These are phyloP conservation scores for Araneus ventricosus DNA, from an alignment of 1,140 invertebrate species.

Conservation along the genomic window DNA sequence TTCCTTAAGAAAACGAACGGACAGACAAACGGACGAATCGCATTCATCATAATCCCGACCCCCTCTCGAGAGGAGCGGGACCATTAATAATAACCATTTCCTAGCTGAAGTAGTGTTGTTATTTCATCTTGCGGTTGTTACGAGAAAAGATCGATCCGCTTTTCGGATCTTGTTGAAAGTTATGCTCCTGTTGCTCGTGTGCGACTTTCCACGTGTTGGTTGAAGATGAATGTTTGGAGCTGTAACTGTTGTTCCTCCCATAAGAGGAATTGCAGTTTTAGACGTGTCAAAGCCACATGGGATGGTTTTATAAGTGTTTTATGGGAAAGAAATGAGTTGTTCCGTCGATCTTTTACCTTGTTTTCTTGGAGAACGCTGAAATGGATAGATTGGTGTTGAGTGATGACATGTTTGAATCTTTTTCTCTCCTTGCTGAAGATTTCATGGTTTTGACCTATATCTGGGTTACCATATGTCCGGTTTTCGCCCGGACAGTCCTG, in stretches of 20 bases:
- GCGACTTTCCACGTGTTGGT: slow-evolving; percentile 18
- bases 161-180: neutral
- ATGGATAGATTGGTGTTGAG: neutral
- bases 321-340: neutral
- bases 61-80: neutral
- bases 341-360: no score
- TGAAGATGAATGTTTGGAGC: slow-evolving; percentile 6
- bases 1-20: slow-evolving; percentile 33
- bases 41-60: slow-evolving; percentile 50
- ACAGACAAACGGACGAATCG: slow-evolving; percentile 12
- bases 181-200: slow-evolving; percentile 6
- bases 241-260: neutral
- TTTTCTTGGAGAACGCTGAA: neutral
- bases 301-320: neutral
- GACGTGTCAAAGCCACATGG: neutral
- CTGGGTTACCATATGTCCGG: no score
- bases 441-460: neutral
- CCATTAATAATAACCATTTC: slow-evolving; percentile 47
- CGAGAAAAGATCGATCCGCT: slow-evolving; percentile 31
- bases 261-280: neutral
- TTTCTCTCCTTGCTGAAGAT: neutral
- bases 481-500: no score
- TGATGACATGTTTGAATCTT: neutral
- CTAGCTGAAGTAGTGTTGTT: slow-evolving; percentile 50
- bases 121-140: slow-evolving; percentile 68